A percentile compares a stretch with the other conserved stretches of the same genome.
Evolutionary conservation across 2,888 invertebrate genomes (phyloP).

Genomic region (Dione vanillae): DNA sequence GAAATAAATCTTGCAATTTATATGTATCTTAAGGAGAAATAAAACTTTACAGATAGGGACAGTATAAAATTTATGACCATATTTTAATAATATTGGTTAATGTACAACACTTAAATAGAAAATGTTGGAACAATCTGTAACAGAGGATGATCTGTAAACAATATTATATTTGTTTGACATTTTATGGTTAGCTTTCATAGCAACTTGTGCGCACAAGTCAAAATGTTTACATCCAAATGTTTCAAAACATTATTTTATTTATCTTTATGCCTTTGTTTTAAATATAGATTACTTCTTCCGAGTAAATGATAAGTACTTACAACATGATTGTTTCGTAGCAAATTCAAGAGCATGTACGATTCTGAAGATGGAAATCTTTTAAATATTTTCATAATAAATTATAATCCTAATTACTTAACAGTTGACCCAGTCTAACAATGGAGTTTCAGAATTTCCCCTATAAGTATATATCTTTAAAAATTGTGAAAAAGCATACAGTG

Average conservation of each 20-base stretch:
- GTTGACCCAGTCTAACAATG: too few relatives aligned
- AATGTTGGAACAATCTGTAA: background rate
- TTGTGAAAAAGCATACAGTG: too few relatives aligned
- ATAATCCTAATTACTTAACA: too few relatives aligned
- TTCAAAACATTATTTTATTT: constrained; percentile 1
- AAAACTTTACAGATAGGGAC: background rate
- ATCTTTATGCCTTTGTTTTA: background rate
- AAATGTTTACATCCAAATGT: constrained; percentile 7
- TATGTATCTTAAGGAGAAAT: constrained; percentile 9
- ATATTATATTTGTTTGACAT: background rate
- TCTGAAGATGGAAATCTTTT: background rate
- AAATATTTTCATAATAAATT: background rate
- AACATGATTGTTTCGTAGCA: background rate
- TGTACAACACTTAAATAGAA: background rate
- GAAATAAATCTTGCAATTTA: constrained; percentile 20
- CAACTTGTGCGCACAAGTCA: background rate
- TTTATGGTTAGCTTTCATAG: constrained; percentile 8
- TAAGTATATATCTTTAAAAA: too few relatives aligned
- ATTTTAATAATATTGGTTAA: background rate
- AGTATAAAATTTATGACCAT: background rate
- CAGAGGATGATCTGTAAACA: background rate
- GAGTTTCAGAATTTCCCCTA: too few relatives aligned
- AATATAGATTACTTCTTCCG: background rate
- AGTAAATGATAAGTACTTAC: background rate
- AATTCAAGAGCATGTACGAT: background rate